Evolutionary conservation across 2,113 vertebrate species (phyloP).

Genomic region (Regulus satrapa): DNA sequence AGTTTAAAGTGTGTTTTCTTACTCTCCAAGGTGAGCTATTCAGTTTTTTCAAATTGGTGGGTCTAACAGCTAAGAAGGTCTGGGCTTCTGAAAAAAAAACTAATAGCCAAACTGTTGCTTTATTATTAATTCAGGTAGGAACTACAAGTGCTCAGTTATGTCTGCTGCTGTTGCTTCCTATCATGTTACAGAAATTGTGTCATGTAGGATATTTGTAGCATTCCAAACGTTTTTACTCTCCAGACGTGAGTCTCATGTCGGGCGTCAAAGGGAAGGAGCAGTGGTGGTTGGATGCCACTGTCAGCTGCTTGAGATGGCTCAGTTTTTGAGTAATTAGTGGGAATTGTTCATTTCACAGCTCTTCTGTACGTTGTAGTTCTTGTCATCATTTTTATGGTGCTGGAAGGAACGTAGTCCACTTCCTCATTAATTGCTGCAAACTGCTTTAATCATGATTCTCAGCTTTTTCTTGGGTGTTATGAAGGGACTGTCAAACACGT

Average conservation of each 20-base stretch:
- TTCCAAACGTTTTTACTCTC: not conserved
- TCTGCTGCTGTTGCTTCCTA: not conserved
- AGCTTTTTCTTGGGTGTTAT: not conserved
- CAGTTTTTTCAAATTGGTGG: not conserved
- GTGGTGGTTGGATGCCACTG: rapidly evolving
- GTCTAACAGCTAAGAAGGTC: not conserved
- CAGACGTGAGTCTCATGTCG: not conserved
- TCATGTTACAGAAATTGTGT: not conserved
- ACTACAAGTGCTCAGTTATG: not conserved
- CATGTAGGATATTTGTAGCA: not conserved
- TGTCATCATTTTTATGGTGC: constrained; percentile 23
- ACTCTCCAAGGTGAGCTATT: not conserved
- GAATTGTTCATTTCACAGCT: not conserved
- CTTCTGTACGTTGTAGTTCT: not conserved
- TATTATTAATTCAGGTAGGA: not conserved
- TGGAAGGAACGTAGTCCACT: not conserved
- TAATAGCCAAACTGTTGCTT: not conserved
- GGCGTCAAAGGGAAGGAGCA: not conserved
- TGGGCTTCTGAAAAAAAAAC: not conserved
- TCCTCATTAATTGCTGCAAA: not conserved
- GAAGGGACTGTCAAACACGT: not conserved
- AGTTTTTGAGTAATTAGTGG: not conserved
- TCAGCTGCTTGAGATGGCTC: not conserved
- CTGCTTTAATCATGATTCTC: not conserved
- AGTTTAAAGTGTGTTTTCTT: not conserved